phyloP scores from a whole-genome alignment of 2,888 invertebrate genomes.

The Nephrocerus scutellatus region DNA sequence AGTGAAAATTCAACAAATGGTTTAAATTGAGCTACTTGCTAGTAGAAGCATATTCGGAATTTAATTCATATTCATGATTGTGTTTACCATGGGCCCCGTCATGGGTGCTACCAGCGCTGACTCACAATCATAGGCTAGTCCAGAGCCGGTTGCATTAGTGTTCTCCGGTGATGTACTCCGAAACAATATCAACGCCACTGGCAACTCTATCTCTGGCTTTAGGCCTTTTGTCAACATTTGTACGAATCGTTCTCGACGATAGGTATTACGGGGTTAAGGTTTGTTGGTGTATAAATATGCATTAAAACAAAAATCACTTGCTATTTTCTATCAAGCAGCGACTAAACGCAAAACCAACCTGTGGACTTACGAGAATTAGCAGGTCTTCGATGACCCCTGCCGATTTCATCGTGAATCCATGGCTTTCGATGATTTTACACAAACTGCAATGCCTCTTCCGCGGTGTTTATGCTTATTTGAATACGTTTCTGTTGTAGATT shows the following conservation, averaged over 20 bases:
- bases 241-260: conserved; percentile 48
- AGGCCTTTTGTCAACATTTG: conserved; percentile 59
- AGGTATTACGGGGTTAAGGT: conserved; percentile 34
- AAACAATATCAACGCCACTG: conserved; percentile 44
- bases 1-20: conserved; percentile 89
- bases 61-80: conserved; percentile 55
- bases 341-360: no score
- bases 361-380: no score
- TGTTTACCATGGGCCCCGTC: no score
- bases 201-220: conserved; percentile 49
- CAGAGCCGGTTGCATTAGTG: conserved; percentile 39
- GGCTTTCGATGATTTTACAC: no score
- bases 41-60: conserved; percentile 75
- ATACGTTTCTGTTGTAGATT: no score
- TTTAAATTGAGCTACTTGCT: conserved; percentile 89
- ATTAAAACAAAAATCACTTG: no score
- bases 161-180: conserved; percentile 19
- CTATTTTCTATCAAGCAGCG: no score
- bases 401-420: no score
- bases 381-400: no score
- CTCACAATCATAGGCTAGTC: conserved; percentile 36
- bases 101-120: conserved; percentile 38
- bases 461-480: no score
- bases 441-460: no score
- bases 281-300: conserved; percentile 37